Evolutionary conservation across 2,797 vertebrate genomes (phyloP), one percentile per base, ranked within the genome.

Genomic region (Nyctalus aviator): DNA sequence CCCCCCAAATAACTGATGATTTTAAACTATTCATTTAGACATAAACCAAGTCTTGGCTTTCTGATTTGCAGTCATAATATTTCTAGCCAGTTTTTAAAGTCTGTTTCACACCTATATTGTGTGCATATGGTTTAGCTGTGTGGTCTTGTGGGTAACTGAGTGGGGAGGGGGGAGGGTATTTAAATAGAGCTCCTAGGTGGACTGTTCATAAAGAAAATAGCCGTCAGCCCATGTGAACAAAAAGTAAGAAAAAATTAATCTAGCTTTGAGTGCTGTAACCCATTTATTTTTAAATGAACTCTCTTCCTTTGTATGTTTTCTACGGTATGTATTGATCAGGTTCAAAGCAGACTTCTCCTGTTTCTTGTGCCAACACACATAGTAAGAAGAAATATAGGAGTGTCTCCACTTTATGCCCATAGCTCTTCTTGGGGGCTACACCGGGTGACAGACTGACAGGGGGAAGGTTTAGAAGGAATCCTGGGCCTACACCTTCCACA

Each of bases 371-470:
- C 25, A 73, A 48, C 18, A 48, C 8, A 35, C 2, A 0, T 2
- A 46, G 12, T 21, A 71, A 66, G 35, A 86, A 62, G 44, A 30
- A 5, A 1, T 2, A 59, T 21, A 77, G 35, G 1, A 37, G 7
- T 8, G 5, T 21, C 10, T 10, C 4, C 4, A 5, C 8, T 32
- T 27, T 30, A 27, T 12, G 23, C 48, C n/a, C 6, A 17, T 9
- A 17, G 20, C 1, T 4, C n/a, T 68, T 41, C 4, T 2, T 15
- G 20, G 35, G 4, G 5, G 13, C 46, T 72, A 4, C 4, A 11
- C 25, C 23, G 1, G 6, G 14, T 10, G 23, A 10, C 5, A 20
- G 5, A 55, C 23, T 30, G 7, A n/a, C 0, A 27, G 0, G 11
- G 35, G 46, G 50, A 55, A 44, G 3, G 1, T 1, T 48, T 20